Evolutionary conservation across 2,888 invertebrate genomes (phyloP).

Genomic region (Sussaba pulchella): DNA sequence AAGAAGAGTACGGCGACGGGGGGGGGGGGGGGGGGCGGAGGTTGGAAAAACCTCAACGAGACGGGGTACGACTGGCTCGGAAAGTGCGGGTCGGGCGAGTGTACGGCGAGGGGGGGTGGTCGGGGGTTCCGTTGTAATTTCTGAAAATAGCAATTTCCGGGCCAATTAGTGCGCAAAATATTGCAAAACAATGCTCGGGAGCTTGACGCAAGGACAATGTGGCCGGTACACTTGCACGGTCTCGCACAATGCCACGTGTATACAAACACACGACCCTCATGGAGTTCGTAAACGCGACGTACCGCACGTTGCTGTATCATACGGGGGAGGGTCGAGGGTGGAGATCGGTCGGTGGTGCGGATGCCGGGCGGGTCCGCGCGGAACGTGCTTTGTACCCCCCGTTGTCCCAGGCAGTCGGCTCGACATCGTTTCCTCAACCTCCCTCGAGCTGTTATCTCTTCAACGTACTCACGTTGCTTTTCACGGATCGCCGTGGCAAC

Average conservation of each 20-base stretch:
- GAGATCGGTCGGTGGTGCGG: too few species aligned
- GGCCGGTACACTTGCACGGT: slow-evolving; percentile 55
- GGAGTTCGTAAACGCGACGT: slow-evolving; percentile 21
- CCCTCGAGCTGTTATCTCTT: slow-evolving; percentile 10
- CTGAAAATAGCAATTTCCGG: slow-evolving; percentile 78
- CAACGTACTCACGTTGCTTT: neutral
- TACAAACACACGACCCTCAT: neutral
- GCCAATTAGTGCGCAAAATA: slow-evolving; percentile 81
- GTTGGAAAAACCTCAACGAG: slow-evolving; percentile 18
- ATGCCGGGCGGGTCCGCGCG: slow-evolving; percentile 22
- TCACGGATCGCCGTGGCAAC: slow-evolving; percentile 2
- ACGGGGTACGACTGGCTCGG: neutral
- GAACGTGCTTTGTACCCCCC: slow-evolving; percentile 39
- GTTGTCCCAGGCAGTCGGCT: slow-evolving; percentile 31
- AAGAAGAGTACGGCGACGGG: slow-evolving; percentile 2
- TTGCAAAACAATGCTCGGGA: slow-evolving; percentile 77
- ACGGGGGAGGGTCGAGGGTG: slow-evolving; percentile 47
- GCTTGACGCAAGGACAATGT: slow-evolving; percentile 76
- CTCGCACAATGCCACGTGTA: slow-evolving; percentile 59
- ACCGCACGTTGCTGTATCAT: slow-evolving; percentile 41
- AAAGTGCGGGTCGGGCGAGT: neutral
- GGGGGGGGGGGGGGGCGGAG: neutral
- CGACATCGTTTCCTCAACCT: slow-evolving; percentile 51
- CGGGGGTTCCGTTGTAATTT: slow-evolving; percentile 73
- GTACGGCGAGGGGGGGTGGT: too few species aligned